Conservation (phyloP, 2,888 invertebrate species). For the Agrochola circellaris region DNA sequence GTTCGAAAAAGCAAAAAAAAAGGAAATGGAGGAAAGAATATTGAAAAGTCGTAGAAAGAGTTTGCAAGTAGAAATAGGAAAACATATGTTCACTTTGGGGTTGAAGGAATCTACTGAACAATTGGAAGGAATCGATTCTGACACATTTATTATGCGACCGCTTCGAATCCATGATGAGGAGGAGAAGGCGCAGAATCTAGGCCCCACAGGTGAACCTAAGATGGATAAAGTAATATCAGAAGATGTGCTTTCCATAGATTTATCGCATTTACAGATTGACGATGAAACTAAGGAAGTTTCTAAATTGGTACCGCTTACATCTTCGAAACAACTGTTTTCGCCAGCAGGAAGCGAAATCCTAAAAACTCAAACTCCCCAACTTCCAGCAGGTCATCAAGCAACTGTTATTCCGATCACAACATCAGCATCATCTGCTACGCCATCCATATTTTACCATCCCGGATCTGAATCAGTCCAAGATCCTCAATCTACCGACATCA, state of each 20-base stretch:
- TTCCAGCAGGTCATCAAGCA: neutral
- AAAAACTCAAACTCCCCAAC: neutral
- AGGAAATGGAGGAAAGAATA: conserved; percentile 35
- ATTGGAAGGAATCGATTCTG: conserved; percentile 4
- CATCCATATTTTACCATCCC: neutral
- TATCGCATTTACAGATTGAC: conserved; percentile 21
- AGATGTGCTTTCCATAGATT: neutral
- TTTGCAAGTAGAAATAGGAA: conserved; percentile 49
- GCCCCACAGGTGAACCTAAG: neutral
- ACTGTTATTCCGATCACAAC: neutral
- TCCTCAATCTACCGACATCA: neutral
- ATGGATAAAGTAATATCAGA: conserved; percentile 9
- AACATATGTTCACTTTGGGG: conserved; percentile 58
- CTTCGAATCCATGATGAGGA: conserved; percentile 55
- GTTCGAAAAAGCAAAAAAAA: conserved; percentile 56
- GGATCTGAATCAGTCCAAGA: conserved; percentile 12
- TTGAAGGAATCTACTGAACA: conserved; percentile 44
- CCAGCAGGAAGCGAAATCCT: neutral
- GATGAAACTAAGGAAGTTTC: conserved; percentile 17
- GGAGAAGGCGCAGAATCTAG: neutral
- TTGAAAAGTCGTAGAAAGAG: conserved; percentile 12
- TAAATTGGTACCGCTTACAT: conserved; percentile 11
- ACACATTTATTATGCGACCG: conserved; percentile 25
- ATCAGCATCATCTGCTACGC: neutral
- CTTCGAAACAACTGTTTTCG: conserved; percentile 13